Evolutionary conservation across 1,140 invertebrate genomes (phyloP).

Genomic region (Aricia agestis): DNA sequence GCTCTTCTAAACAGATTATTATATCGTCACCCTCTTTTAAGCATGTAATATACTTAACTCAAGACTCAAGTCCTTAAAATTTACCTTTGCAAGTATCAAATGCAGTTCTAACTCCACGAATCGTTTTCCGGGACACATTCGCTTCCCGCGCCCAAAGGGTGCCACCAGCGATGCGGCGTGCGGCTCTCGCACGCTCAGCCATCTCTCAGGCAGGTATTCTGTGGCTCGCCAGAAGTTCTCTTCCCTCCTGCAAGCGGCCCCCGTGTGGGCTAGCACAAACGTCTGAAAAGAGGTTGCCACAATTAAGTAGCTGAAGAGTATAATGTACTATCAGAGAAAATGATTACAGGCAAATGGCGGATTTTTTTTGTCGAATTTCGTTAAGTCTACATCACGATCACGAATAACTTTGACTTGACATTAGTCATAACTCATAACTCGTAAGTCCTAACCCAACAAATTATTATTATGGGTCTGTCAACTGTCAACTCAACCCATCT

Average conservation of each 20-base stretch:
- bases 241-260: conserved; percentile 87
- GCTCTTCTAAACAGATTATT: too few relatives aligned
- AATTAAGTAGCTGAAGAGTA: background rate
- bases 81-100: conserved; percentile 84
- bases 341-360: too few relatives aligned
- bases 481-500: too few relatives aligned
- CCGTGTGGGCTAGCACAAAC: conserved; percentile 90
- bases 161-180: conserved; percentile 81
- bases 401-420: too few relatives aligned
- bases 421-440: too few relatives aligned
- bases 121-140: conserved; percentile 89
- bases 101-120: conserved; percentile 88
- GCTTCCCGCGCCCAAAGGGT: conserved; percentile 91
- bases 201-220: conserved; percentile 88
- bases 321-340: background rate
- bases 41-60: too few relatives aligned
- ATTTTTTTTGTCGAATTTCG: too few relatives aligned
- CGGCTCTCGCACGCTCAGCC: conserved; percentile 78
- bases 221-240: conserved; percentile 86
- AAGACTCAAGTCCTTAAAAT: too few relatives aligned
- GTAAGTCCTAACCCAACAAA: too few relatives aligned
- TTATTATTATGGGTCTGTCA: too few relatives aligned
- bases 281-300: conserved; percentile 76
- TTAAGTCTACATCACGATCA: too few relatives aligned
- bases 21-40: too few relatives aligned